These are phyloP conservation scores for Phrynosoma blainvillii DNA, from an alignment of 2,113 vertebrate genomes.

Conservation along the genomic window DNA sequence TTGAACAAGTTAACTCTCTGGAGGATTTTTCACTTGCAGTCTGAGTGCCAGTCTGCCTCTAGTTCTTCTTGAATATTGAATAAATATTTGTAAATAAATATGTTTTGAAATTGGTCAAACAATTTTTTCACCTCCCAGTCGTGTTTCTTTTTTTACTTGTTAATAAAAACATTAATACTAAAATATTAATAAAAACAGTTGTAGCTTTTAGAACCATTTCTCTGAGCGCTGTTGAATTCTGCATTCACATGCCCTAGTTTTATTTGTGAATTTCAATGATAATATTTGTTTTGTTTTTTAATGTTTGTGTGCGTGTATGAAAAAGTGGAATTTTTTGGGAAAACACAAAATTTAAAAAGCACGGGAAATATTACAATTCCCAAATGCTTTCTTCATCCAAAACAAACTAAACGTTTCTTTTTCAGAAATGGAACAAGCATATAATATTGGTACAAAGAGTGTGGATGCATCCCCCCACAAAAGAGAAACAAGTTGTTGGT, in stretches of 20 bases:
- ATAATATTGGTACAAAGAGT: background rate
- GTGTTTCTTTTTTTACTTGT: too few relatives aligned
- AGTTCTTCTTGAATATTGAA: background rate
- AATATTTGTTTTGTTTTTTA: too few relatives aligned
- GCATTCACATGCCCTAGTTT: background rate
- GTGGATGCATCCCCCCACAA: background rate
- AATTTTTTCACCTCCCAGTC: background rate
- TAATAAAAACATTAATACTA: too few relatives aligned
- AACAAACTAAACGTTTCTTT: background rate
- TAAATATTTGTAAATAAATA: background rate
- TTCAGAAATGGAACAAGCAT: background rate
- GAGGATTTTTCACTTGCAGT: background rate
- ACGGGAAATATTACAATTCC: background rate
- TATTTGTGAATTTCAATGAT: background rate
- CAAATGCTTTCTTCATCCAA: background rate
- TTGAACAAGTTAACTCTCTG: background rate
- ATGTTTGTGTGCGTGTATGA: too few relatives aligned
- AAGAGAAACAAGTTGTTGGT: too few relatives aligned
- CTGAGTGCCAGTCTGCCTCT: background rate
- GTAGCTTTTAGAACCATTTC: background rate
- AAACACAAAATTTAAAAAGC: background rate
- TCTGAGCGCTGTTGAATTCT: background rate
- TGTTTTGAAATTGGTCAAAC: background rate
- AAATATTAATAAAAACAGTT: too few relatives aligned
- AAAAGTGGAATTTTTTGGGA: background rate